These are phyloP conservation scores for Murina feae DNA, from an alignment of 2,113 vertebrate genomes.

Conservation along the genomic window DNA sequence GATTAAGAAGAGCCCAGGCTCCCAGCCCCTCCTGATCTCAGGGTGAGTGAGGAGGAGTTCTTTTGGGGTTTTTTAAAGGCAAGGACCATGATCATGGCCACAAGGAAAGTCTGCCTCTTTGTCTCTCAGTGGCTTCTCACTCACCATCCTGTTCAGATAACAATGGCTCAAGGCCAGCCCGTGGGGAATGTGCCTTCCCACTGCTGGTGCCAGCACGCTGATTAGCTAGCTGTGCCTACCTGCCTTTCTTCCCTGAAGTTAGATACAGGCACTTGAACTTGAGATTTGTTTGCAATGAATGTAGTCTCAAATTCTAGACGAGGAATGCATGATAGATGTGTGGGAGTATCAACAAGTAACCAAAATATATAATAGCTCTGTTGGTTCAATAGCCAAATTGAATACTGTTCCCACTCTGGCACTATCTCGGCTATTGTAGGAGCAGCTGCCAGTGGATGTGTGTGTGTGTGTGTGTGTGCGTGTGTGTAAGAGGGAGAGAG, in stretches of 20 bases:
- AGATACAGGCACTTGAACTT: constrained; percentile 51
- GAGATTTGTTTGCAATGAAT: constrained; percentile 40
- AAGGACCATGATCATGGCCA: not conserved
- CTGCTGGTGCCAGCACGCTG: not conserved
- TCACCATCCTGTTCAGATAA: not conserved
- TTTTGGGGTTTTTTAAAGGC: not conserved
- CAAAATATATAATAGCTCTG: not conserved
- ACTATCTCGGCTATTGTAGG: not conserved
- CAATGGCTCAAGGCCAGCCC: not conserved
- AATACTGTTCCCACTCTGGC: not conserved
- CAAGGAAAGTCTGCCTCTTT: not conserved
- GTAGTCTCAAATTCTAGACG: constrained; percentile 41
- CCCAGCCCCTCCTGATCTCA: not conserved
- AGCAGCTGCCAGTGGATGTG: not conserved
- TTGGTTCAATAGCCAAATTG: not conserved
- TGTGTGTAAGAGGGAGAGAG: no score
- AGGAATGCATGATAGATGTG: constrained; percentile 7
- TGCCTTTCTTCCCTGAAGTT: constrained; percentile 12
- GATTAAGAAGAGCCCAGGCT: not conserved
- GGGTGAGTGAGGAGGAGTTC: not conserved
- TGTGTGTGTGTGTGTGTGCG: not conserved
- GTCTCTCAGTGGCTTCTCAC: not conserved
- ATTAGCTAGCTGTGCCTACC: not conserved
- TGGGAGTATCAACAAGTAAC: constrained; percentile 22
- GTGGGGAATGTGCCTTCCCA: not conserved